phyloP scores from a whole-genome alignment of 2,888 invertebrate genomes.

The Euzophera pinguis region DNA sequence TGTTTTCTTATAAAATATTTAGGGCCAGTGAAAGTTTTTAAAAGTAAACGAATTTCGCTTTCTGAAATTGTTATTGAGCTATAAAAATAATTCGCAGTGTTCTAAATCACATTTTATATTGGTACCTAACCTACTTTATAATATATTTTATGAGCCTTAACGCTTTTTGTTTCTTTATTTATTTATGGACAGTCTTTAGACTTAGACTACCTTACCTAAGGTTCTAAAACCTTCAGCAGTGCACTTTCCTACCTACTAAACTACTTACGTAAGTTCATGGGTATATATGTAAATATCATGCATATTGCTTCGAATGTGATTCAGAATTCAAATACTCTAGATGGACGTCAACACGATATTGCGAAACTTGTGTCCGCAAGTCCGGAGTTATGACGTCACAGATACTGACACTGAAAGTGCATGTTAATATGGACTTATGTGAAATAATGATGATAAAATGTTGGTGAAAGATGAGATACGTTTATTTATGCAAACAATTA shows the following conservation, averaged over 20 bases:
- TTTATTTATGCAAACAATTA: too few relatives aligned
- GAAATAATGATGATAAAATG: too few relatives aligned
- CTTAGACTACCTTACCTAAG: too few relatives aligned
- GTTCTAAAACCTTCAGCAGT: too few relatives aligned
- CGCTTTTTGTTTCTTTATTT: too few relatives aligned
- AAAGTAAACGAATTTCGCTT: background rate
- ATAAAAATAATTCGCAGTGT: background rate
- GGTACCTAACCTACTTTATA: background rate
- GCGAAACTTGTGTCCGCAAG: constrained; percentile 17
- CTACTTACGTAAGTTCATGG: too few relatives aligned
- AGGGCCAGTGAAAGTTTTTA: constrained; percentile 2
- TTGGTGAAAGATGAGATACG: too few relatives aligned
- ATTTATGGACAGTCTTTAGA: too few relatives aligned
- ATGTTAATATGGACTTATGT: too few relatives aligned
- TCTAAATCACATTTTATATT: background rate
- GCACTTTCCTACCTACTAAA: too few relatives aligned
- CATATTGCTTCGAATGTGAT: background rate
- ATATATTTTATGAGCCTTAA: too few relatives aligned
- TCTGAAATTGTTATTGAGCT: background rate
- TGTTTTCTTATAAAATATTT: constrained; percentile 6
- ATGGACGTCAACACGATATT: constrained; percentile 17
- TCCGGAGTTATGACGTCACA: background rate
- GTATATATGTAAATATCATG: too few relatives aligned
- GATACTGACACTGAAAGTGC: background rate
- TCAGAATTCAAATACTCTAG: constrained; percentile 16